These are phyloP conservation scores for Tragelaphus oryx DNA, from an alignment of 2,797 vertebrate species.

Conservation along the genomic window DNA sequence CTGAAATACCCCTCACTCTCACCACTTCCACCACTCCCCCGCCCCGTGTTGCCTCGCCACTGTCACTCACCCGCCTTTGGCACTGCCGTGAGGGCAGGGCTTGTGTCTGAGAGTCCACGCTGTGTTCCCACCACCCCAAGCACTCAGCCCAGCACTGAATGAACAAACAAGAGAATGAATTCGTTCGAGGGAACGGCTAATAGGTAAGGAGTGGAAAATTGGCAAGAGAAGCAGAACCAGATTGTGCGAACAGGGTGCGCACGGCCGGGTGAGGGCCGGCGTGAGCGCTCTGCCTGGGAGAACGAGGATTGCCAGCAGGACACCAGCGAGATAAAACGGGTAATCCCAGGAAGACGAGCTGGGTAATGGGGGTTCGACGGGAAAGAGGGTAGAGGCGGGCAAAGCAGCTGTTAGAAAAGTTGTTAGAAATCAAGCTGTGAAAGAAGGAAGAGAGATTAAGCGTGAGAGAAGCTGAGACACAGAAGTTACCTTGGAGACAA, in stretches of 20 bases:
- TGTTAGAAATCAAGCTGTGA: not conserved
- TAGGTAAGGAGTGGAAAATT: not conserved
- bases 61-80: not conserved
- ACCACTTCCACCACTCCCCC: not conserved
- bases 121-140: not conserved
- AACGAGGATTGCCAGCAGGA: not conserved
- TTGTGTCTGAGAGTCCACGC: not conserved
- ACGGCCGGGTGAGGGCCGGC: not conserved
- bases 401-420: not conserved
- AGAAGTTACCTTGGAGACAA: not conserved
- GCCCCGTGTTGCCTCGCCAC: not conserved
- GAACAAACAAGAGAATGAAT: not conserved
- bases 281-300: not conserved
- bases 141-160: not conserved
- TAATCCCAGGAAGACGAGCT: not conserved
- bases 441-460: not conserved
- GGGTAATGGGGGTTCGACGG: not conserved
- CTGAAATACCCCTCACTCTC: not conserved
- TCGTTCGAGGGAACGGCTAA: not conserved
- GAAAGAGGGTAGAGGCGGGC: not conserved
- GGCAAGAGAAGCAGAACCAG: not conserved
- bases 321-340: not conserved
- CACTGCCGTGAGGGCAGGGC: not conserved
- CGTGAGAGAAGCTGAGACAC: not conserved
- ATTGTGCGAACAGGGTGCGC: no score